A percentile compares a stretch with the other conserved stretches of the same genome.
Evolutionary conservation across 2,888 invertebrate species (phyloP).

Genomic region (Ecliptopera silaceata): DNA sequence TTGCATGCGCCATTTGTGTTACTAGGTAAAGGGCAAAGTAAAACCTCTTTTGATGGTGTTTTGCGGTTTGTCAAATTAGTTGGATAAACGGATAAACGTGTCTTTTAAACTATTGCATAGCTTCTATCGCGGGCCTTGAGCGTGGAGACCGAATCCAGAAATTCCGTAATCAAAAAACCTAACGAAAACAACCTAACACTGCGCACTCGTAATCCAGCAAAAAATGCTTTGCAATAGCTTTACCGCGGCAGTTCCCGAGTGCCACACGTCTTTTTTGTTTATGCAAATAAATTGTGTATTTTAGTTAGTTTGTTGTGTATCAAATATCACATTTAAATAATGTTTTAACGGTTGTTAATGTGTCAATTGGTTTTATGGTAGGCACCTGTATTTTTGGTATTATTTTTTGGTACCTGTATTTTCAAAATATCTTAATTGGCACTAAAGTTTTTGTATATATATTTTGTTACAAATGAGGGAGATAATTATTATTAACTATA

Average conservation of each 20-base stretch:
- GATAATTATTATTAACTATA: neutral
- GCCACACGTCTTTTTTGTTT: constrained; percentile 14
- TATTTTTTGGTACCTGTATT: neutral
- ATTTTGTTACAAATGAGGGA: neutral
- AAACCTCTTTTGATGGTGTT: constrained; percentile 40
- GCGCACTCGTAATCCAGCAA: no score
- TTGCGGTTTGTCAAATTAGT: constrained; percentile 48
- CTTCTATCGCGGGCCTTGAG: no score
- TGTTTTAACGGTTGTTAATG: constrained; percentile 20
- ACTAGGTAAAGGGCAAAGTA: constrained; percentile 77
- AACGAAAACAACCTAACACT: no score
- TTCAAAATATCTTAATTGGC: neutral
- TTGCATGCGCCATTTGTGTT: constrained; percentile 67
- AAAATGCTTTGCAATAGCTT: no score
- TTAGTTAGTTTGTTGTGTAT: neutral
- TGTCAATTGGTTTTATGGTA: constrained; percentile 26
- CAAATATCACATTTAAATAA: constrained; percentile 11
- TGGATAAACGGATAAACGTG: no score
- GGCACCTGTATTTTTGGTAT: neutral
- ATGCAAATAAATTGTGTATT: neutral
- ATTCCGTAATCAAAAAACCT: no score
- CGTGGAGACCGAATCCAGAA: no score
- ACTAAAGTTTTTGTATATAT: neutral
- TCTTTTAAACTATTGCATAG: no score
- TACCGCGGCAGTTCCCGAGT: no score